phyloP scores from a whole-genome alignment of 2,113 vertebrate species.

The Pleuronectes platessa region DNA sequence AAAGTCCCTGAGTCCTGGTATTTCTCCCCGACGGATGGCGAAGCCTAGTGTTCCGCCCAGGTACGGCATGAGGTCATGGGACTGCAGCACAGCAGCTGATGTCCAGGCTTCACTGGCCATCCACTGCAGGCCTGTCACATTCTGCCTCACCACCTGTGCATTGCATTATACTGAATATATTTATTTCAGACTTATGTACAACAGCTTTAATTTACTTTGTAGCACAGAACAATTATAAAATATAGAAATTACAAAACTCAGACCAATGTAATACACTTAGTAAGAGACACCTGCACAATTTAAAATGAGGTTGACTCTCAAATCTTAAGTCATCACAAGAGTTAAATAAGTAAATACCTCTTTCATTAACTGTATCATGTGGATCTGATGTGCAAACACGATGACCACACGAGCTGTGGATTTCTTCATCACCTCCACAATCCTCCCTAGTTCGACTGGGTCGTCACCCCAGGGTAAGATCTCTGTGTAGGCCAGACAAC shows the following conservation, averaged over 20 bases:
- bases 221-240: too few species aligned
- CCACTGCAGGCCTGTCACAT: constrained; percentile 79
- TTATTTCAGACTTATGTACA: too few species aligned
- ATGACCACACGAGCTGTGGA: constrained; percentile 66
- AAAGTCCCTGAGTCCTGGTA: constrained; percentile 54
- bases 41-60: constrained; percentile 62
- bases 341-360: constrained; percentile 52
- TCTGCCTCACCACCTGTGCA: constrained; percentile 63
- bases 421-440: constrained; percentile 65
- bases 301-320: too few species aligned
- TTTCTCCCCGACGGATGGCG: constrained; percentile 75
- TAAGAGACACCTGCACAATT: too few species aligned
- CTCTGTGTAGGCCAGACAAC: constrained; percentile 72
- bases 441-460: constrained; percentile 50
- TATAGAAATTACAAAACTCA: too few species aligned
- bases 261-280: too few species aligned
- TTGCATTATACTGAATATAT: neutral
- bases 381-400: constrained; percentile 53
- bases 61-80: constrained; percentile 47
- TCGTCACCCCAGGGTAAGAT: constrained; percentile 65
- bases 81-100: constrained; percentile 44
- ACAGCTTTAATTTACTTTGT: too few species aligned
- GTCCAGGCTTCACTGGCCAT: constrained; percentile 71
- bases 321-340: neutral
- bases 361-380: constrained; percentile 59